Evolutionary conservation across 2,113 vertebrate genomes (phyloP).

Genomic region (Pterocles gutturalis): DNA sequence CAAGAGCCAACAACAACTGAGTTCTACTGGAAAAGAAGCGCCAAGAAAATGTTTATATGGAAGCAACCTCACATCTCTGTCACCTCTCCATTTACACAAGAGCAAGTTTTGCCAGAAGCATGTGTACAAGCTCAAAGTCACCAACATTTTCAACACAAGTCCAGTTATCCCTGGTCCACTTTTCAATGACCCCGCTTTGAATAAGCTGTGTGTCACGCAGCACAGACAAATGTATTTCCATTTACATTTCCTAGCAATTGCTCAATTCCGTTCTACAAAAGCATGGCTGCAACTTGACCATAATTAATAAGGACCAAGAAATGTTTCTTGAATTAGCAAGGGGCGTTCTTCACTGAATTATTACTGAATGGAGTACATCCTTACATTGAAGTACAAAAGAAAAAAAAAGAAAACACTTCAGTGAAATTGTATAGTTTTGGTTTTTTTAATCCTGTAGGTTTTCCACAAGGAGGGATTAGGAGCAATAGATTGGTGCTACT

Average conservation of each 20-base stretch:
- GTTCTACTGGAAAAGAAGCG: neutral
- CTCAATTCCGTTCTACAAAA: neutral
- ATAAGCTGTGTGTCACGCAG: neutral
- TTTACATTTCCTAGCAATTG: neutral
- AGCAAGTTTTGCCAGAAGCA: neutral
- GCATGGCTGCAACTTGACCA: neutral
- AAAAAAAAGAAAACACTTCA: neutral
- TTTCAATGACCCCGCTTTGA: neutral
- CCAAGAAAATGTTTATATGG: neutral
- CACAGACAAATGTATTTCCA: neutral
- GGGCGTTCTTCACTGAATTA: neutral
- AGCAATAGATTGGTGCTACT: neutral
- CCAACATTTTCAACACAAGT: neutral
- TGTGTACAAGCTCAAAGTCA: neutral
- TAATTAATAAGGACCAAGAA: neutral
- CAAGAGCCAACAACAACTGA: neutral
- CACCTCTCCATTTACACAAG: neutral
- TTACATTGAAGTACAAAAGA: neutral
- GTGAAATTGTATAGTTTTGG: neutral
- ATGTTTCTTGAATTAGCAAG: neutral
- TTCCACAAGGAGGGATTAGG: neutral
- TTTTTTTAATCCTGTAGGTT: neutral
- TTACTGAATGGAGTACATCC: neutral
- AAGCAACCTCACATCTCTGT: neutral
- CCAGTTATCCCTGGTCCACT: neutral